These are phyloP conservation scores for Papilio polytes DNA, from an alignment of 1,140 invertebrate species.

Conservation along the genomic window DNA sequence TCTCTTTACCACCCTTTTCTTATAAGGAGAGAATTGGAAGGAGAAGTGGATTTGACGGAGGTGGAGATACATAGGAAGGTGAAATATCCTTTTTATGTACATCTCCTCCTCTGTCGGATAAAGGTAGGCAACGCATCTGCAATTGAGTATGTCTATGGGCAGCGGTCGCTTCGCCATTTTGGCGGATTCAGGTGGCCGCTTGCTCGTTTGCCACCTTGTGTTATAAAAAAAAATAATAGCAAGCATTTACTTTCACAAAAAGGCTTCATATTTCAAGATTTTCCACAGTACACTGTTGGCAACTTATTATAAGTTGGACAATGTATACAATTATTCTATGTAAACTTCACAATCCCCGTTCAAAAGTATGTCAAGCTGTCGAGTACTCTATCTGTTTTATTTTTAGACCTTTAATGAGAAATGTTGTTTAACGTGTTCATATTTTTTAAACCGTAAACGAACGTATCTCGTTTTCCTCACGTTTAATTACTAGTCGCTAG, in stretches of 20 bases:
- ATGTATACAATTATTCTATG: constrained; percentile 16
- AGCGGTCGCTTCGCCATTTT: too few species aligned
- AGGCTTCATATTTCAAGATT: constrained; percentile 1
- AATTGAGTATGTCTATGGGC: too few species aligned
- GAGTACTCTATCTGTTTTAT: constrained; percentile 14
- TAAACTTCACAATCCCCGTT: constrained; percentile 7
- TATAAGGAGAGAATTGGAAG: too few species aligned
- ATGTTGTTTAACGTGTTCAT: constrained; percentile 7
- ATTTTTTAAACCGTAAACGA: not conserved
- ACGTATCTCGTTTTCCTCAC: not conserved
- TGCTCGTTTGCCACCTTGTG: too few species aligned
- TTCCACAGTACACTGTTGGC: not conserved
- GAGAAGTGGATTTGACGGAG: too few species aligned
- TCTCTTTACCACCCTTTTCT: too few species aligned
- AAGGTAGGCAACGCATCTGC: too few species aligned
- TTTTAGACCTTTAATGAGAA: constrained; percentile 24
- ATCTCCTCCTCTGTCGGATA: too few species aligned
- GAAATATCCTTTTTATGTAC: too few species aligned
- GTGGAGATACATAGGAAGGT: too few species aligned
- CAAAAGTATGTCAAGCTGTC: constrained; percentile 10
- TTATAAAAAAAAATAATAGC: too few species aligned
- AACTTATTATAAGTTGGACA: not conserved
- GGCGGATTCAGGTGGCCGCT: too few species aligned
- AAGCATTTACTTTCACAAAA: not conserved
- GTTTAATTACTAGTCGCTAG: not conserved